phyloP scores from a whole-genome alignment of 2,797 vertebrate genomes.

The Leptatherina wallacei region DNA sequence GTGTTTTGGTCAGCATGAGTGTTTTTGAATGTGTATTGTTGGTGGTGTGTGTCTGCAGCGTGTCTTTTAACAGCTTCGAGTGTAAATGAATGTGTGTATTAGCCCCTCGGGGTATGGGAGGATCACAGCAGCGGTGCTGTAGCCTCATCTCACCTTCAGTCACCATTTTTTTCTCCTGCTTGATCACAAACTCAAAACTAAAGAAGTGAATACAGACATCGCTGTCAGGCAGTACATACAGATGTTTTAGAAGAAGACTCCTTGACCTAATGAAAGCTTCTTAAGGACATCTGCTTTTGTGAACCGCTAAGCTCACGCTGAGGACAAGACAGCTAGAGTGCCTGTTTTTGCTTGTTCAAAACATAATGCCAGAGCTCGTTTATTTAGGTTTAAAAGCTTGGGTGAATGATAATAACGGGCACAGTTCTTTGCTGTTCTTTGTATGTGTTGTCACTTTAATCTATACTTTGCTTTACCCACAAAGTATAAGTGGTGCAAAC shows the following conservation, averaged over 20 bases:
- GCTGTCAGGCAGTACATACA: slow-evolving; percentile 48
- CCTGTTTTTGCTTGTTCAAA: slow-evolving; percentile 66
- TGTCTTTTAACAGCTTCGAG: slow-evolving; percentile 1
- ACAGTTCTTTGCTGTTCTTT: slow-evolving; percentile 5
- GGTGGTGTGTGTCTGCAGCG: not conserved
- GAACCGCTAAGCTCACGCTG: slow-evolving; percentile 34
- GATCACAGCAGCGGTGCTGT: slow-evolving; percentile 54
- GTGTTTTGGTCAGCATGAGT: not conserved
- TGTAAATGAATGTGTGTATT: slow-evolving; percentile 2
- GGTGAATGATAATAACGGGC: slow-evolving; percentile 47
- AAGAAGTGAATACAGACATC: slow-evolving; percentile 55
- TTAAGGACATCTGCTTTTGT: slow-evolving; percentile 64
- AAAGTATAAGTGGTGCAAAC: slow-evolving; percentile 7
- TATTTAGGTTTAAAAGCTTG: slow-evolving; percentile 54
- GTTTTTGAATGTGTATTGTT: not conserved
- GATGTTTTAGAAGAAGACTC: slow-evolving; percentile 46
- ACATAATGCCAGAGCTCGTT: slow-evolving; percentile 60
- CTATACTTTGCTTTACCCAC: slow-evolving; percentile 24
- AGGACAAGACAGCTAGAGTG: slow-evolving; percentile 62
- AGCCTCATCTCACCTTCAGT: slow-evolving; percentile 47
- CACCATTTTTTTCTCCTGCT: slow-evolving; percentile 41
- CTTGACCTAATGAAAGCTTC: slow-evolving; percentile 69
- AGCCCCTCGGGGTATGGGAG: slow-evolving; percentile 30
- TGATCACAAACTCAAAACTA: slow-evolving; percentile 62
- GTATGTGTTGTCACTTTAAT: slow-evolving; percentile 4